Base-by-base conservation (phyloP, 2,797 vertebrate genomes). In the Geotria australis region DNA sequence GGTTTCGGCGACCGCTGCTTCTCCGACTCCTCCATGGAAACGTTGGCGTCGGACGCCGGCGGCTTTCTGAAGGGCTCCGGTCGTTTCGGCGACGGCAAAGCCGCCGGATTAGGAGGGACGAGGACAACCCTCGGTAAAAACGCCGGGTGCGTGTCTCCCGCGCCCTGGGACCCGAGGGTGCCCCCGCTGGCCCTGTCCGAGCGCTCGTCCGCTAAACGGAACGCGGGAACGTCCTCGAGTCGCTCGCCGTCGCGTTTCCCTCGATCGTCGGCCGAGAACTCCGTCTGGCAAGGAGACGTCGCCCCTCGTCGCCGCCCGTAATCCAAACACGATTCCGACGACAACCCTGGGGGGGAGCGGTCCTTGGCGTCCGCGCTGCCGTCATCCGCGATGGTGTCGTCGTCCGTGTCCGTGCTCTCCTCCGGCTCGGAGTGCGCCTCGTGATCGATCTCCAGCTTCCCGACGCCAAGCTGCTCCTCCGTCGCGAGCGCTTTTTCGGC, bases 371-470 rank as follows among this genome's bases (percentile, higher is more conserved):
- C 24, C 24, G 38, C 38, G 24, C 24, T 38, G 24, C 24, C 24
- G 38, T 38, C 24, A 24, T 38, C 24, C 24, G 38, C 24, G 51
- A 15, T n/a, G 15, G 82, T 91, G 66, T 95, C 89, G 58, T 96
- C 85, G 62, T 93, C 89, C 0, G 86, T 94, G 66, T 89, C 88
- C 4, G 86, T 91, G 74, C 82, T 95, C 64, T 96, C 59, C 6
- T 60, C 89, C 61, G 83, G 86, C 64, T 96, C 89, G 0, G 88
- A 85, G 8, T 79, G 85, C 64, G 94, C 88, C 66, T 86, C 88
- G 0, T 76, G 77, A 47, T 94, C 85, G 61, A 94, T 86, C 62
- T 79, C 77, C 69, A 75, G 71, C 58, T 78, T 75, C 63, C 77
- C 62, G 53, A 71, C 67, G 0, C 71, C 70, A 15, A 15, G 12